Percentiles rank a stretch among this genome's conserved stretches.
phyloP scores from a whole-genome alignment of 2,888 invertebrate species.

The Sphaeridia pumilis region DNA sequence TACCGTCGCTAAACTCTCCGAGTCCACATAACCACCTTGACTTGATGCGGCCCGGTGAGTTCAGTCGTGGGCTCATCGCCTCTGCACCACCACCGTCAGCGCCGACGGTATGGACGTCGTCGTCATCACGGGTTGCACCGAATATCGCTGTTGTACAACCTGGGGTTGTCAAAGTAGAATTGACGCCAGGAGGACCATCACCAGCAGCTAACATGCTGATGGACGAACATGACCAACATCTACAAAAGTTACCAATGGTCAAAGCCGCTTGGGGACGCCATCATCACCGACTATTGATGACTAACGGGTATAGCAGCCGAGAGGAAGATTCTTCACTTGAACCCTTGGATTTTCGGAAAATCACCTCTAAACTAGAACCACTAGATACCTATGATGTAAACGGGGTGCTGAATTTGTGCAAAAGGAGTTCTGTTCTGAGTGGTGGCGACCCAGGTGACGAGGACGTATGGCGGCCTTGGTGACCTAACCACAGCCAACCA shows the following conservation, averaged over 20 bases:
- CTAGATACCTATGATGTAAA: not conserved
- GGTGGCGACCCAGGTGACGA: not conserved
- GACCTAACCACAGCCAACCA: too few relatives aligned
- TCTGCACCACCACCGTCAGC: not conserved
- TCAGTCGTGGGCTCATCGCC: too few relatives aligned
- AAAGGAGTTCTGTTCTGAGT: constrained; percentile 1
- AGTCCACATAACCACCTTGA: not conserved
- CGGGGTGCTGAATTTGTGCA: constrained; percentile 10
- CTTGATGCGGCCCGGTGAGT: not conserved
- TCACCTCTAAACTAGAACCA: not conserved
- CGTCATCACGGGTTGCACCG: too few relatives aligned
- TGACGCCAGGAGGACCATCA: not conserved
- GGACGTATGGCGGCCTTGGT: constrained; percentile 13
- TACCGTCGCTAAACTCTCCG: constrained; percentile 2
- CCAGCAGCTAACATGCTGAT: not conserved
- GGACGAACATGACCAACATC: too few relatives aligned
- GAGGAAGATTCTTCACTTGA: too few relatives aligned
- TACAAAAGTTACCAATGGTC: constrained; percentile 7
- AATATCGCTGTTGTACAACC: too few relatives aligned
- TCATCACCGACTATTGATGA: not conserved
- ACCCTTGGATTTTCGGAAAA: constrained; percentile 12
- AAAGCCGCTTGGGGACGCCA: not conserved
- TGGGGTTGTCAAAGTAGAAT: not conserved
- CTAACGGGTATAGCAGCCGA: too few relatives aligned
- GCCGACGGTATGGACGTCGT: not conserved